Percentiles rank a stretch among this genome's conserved stretches.
These are phyloP conservation scores for Pyrgilauda ruficollis DNA, from an alignment of 2,113 vertebrate species.

Conservation along the genomic window DNA sequence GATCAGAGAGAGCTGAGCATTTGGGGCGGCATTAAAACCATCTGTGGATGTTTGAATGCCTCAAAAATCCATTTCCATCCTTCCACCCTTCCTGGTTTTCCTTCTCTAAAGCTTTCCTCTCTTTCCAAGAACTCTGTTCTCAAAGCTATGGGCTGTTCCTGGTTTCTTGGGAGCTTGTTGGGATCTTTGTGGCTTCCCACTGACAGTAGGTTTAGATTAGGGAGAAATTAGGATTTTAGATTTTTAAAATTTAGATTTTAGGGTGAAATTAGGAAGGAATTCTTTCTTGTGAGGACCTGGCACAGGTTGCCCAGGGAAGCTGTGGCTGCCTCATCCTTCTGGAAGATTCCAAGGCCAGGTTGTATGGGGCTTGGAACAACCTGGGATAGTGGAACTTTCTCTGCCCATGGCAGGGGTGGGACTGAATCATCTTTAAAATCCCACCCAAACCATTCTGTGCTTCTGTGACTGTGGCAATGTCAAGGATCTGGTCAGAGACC, in stretches of 20 bases:
- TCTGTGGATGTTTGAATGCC: background rate
- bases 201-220: background rate
- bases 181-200: background rate
- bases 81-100: background rate
- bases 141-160: background rate
- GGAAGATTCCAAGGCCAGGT: background rate
- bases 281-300: background rate
- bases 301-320: background rate
- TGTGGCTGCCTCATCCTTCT: background rate
- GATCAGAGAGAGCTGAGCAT: background rate
- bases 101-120: background rate
- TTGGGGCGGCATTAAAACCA: background rate
- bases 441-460: background rate
- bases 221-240: background rate
- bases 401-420: background rate
- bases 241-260: background rate
- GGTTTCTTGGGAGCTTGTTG: background rate
- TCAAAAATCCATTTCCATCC: background rate
- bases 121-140: background rate
- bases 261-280: background rate
- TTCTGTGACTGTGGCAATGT: background rate
- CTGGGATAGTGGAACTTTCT: fast-evolving
- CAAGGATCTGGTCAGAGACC: background rate
- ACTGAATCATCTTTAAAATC: background rate
- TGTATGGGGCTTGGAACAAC: fast-evolving